Base-by-base conservation (phyloP, 2,113 vertebrate species). In the Nothoprocta perdicaria region DNA sequence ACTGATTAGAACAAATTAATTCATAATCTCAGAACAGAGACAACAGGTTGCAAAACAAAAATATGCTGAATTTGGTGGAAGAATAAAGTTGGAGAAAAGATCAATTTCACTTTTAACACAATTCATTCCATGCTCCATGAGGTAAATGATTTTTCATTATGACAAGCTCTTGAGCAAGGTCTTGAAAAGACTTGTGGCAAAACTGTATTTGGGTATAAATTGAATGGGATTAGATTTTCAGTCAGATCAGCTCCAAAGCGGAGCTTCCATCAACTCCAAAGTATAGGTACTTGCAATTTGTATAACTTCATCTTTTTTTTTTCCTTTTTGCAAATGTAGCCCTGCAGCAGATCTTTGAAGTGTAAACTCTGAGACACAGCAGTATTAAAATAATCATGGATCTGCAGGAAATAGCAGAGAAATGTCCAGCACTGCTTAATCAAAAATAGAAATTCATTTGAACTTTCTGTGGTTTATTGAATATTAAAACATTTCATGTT, bases 381-480 rank as follows among this genome's bases (percentile, higher is more conserved):
- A 80, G 57, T 84, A 75, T 94, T 95, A 90, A 95, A 95, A 96
- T 93, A 94, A 89, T 86, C 61, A 76, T 72, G 58, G 57, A 78
- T 88, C 80, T 92, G 80, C 58, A 92, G 53, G 43, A 94, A 95
- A 68, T 41, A 84, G 41, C 63, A 92, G 35, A 88, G 84, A 95
- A 95, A 66, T 45, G 88, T 80, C 63, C 58, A 84, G 40, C 45
- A 53, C 57, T 66, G 40, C 65, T 91, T 92, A 92, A 95, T 86
- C 88, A 93, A 88, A 85, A 92, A 81, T 73, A 93, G 88, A 93
- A 93, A 94, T 92, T 90, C 11, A 93, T 94, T 95, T 88, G 92
- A 92, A 94, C 62, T 92, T 92, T 82, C n/a, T 81, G 40, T 81
- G 19, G 48, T 80, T 53, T 88, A 62, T 73, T 95, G 88, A 94